phyloP scores from a whole-genome alignment of 2,888 invertebrate genomes.

The Volucella zonaria region DNA sequence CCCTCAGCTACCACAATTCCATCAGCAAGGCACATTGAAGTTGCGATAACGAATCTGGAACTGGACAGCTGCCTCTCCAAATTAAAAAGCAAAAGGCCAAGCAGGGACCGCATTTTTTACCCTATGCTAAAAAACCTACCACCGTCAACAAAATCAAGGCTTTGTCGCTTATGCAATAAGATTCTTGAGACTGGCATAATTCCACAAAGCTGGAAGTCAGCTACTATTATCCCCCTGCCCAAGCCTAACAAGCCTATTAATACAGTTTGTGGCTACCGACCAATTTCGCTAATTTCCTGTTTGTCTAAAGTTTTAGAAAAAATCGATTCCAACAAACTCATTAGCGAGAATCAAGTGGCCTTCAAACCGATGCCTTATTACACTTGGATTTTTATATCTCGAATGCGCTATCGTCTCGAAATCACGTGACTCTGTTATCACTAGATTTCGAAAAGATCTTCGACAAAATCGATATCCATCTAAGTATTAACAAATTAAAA shows the following conservation, averaged over 20 bases:
- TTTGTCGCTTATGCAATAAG: slow-evolving; percentile 9
- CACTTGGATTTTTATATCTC: slow-evolving; percentile 38
- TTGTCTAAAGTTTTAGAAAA: slow-evolving; percentile 2
- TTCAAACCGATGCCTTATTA: slow-evolving; percentile 42
- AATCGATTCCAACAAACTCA: slow-evolving; percentile 19
- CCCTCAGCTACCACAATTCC: neutral
- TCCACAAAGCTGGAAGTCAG: slow-evolving; percentile 18
- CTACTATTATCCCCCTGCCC: neutral
- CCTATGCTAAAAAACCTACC: slow-evolving; percentile 4
- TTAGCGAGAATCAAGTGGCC: slow-evolving; percentile 32
- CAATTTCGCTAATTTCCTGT: slow-evolving; percentile 32
- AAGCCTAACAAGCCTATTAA: slow-evolving; percentile 7
- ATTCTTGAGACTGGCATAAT: slow-evolving; percentile 7
- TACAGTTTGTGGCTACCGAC: neutral
- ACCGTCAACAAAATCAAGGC: neutral
- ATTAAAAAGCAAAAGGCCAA: neutral
- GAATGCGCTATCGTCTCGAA: slow-evolving; percentile 19
- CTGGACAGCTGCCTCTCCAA: neutral
- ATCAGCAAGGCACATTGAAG: neutral
- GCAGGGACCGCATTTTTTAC: slow-evolving; percentile 6
- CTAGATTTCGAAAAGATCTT: slow-evolving; percentile 49
- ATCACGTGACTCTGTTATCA: slow-evolving; percentile 31
- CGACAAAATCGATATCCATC: slow-evolving; percentile 30
- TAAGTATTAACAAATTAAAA: slow-evolving; percentile 26
- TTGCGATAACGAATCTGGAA: neutral